Percentiles rank a stretch among this genome's conserved stretches.
phyloP scores from a whole-genome alignment of 2,113 vertebrate genomes.

The Balaenoptera acutorostrata region DNA sequence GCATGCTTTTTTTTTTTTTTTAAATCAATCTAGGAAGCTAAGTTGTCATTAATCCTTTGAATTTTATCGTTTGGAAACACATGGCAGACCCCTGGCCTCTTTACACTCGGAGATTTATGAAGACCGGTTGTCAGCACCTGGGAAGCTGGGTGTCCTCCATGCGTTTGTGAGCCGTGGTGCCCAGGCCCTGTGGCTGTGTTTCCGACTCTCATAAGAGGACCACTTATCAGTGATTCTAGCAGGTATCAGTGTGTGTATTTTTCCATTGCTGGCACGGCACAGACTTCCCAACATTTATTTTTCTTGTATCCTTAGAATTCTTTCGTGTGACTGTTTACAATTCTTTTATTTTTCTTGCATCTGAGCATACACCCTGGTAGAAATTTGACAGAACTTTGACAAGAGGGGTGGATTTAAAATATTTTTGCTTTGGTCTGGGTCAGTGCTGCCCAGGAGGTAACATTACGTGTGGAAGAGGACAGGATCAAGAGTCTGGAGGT shows the following conservation, averaged over 20 bases:
- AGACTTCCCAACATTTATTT: rapidly evolving
- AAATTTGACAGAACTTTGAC: background rate
- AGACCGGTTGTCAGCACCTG: rapidly evolving
- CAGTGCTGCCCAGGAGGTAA: too few relatives aligned
- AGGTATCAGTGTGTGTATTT: rapidly evolving
- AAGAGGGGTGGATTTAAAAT: background rate
- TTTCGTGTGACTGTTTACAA: too few relatives aligned
- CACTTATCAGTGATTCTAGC: rapidly evolving
- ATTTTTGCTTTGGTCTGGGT: background rate
- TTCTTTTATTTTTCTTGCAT: background rate
- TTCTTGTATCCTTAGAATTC: background rate
- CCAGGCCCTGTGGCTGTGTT: rapidly evolving
- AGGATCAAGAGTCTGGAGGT: rapidly evolving
- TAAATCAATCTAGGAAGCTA: background rate
- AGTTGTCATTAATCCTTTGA: background rate
- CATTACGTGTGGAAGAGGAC: rapidly evolving
- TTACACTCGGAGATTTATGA: background rate
- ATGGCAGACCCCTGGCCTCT: background rate
- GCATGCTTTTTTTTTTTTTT: background rate
- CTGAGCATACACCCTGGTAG: background rate
- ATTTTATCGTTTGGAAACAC: background rate
- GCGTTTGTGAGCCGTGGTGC: rapidly evolving
- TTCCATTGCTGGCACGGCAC: rapidly evolving
- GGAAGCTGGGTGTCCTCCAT: background rate
- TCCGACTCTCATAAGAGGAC: background rate